Evolutionary conservation across 2,888 invertebrate species (phyloP).

Genomic region (Ophion costatus): DNA sequence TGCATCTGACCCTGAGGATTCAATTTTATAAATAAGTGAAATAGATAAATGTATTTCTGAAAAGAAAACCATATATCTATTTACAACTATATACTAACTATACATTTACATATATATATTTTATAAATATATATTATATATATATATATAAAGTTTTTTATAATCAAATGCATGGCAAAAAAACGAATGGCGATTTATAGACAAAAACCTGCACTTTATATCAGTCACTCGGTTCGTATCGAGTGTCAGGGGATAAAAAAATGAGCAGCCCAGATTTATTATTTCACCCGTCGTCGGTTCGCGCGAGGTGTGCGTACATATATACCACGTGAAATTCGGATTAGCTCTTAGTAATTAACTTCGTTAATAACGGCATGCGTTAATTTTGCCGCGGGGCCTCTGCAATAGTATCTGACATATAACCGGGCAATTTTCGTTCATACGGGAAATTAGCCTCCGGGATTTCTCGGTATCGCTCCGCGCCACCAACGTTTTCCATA

Average conservation of each 20-base stretch:
- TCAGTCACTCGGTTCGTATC: neutral
- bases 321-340: too few species aligned
- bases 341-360: constrained; percentile 65
- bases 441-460: constrained; percentile 61
- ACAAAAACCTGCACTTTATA: too few species aligned
- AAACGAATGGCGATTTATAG: too few species aligned
- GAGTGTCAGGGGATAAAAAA: constrained; percentile 1
- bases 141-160: too few species aligned
- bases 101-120: too few species aligned
- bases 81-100: too few species aligned
- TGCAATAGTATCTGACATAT: constrained; percentile 50
- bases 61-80: too few species aligned
- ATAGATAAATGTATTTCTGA: too few species aligned
- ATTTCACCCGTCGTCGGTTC: neutral
- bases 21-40: too few species aligned
- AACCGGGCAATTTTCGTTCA: constrained; percentile 60
- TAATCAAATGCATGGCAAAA: too few species aligned
- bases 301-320: neutral
- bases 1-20: too few species aligned
- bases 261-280: constrained; percentile 17
- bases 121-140: too few species aligned
- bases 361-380: constrained; percentile 66
- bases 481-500: constrained; percentile 47
- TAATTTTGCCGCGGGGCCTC: constrained; percentile 56
- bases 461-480: constrained; percentile 51